Evolutionary conservation across 2,113 vertebrate species (phyloP).

Genomic region (Gobiocypris rarus): DNA sequence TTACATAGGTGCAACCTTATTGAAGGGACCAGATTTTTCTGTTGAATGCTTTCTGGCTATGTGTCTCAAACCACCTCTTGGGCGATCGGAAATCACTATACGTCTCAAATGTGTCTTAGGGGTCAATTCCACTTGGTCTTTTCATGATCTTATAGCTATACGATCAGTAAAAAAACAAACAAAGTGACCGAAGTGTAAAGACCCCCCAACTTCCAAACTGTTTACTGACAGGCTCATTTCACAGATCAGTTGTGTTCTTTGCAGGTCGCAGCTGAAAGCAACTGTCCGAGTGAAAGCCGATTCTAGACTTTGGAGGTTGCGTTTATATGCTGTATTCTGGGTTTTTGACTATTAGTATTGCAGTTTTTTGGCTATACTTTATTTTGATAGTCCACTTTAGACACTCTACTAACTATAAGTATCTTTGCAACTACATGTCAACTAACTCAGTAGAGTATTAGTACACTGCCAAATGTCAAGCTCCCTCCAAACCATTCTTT

Average conservation of each 20-base stretch:
- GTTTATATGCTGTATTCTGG: background rate
- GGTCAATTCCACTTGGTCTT: background rate
- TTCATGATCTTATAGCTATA: background rate
- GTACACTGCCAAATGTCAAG: too few relatives aligned
- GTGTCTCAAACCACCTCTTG: background rate
- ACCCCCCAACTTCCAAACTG: background rate
- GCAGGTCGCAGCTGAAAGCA: background rate
- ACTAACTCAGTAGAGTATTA: too few relatives aligned
- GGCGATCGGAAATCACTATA: background rate
- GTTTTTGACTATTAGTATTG: background rate
- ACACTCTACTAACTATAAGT: too few relatives aligned
- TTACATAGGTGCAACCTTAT: too few relatives aligned
- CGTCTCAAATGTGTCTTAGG: background rate
- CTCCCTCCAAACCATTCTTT: too few relatives aligned
- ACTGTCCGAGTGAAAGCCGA: slow-evolving; percentile 1
- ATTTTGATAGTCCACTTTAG: too few relatives aligned
- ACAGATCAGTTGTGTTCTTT: slow-evolving; percentile 28
- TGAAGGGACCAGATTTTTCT: background rate
- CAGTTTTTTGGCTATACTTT: too few relatives aligned
- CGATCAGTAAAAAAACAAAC: background rate
- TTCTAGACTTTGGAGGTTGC: background rate
- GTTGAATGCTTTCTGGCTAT: background rate
- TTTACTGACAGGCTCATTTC: slow-evolving; percentile 32
- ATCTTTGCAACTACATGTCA: too few relatives aligned
- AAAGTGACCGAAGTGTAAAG: background rate